Conservation (phyloP, 2,888 invertebrate genomes). For the Coleophora deauratella region DNA sequence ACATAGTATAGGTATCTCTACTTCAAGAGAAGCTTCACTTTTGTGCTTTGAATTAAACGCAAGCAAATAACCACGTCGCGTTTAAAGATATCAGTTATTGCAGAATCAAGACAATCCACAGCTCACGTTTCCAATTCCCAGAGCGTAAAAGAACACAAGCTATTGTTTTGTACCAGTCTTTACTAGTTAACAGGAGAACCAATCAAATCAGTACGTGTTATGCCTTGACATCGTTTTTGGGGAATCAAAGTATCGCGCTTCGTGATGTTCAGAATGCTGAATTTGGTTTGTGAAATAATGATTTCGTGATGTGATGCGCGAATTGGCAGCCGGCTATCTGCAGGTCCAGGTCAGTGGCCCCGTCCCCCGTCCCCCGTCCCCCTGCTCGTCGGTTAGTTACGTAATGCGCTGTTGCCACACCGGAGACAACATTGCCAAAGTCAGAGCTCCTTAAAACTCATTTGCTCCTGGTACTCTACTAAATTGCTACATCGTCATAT, state of each 20-base stretch:
- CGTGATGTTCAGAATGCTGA: constrained; percentile 27
- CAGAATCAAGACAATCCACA: too few relatives aligned
- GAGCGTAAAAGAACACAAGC: too few relatives aligned
- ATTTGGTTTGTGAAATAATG: constrained; percentile 53
- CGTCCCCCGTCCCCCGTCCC: constrained; percentile 26
- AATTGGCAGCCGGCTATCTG: constrained; percentile 67
- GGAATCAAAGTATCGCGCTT: constrained; percentile 28
- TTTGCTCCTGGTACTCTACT: constrained; percentile 1
- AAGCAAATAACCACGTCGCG: too few relatives aligned
- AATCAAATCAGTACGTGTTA: constrained; percentile 12
- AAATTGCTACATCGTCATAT: not conserved
- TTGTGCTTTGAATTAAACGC: too few relatives aligned
- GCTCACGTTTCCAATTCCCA: too few relatives aligned
- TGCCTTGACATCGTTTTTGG: constrained; percentile 36
- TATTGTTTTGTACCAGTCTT: too few relatives aligned
- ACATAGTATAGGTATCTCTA: too few relatives aligned
- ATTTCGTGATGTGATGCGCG: constrained; percentile 64
- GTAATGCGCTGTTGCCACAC: constrained; percentile 63
- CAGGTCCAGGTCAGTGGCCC: constrained; percentile 65
- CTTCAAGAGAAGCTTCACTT: too few relatives aligned
- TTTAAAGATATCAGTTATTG: too few relatives aligned
- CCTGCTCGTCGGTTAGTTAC: constrained; percentile 42
- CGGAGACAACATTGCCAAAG: constrained; percentile 57
- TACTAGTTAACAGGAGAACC: too few relatives aligned
- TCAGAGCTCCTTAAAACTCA: constrained; percentile 17